Base-by-base conservation (phyloP, 2,797 vertebrate species). In the Hydrolagus colliei region DNA sequence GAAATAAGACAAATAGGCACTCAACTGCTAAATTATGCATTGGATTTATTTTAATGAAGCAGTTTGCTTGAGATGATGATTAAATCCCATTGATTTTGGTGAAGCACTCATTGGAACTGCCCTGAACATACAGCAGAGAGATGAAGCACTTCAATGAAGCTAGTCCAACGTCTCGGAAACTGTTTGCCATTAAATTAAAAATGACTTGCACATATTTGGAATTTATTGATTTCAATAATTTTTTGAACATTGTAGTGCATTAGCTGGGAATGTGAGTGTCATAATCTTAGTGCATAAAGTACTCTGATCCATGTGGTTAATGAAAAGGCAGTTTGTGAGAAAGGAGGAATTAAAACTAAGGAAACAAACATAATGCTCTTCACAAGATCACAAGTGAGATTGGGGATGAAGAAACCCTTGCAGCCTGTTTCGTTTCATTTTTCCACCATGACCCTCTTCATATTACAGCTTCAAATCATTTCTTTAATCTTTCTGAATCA, bases 51-150 rank as follows among this genome's bases (percentile, higher is more conserved):
- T 62, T 61, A 8, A 74, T 14, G 65, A 71, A 59, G 13, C 68
- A 41, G 9, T n/a, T 5, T 8, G 72, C 73, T 41, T 72, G 63
- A 62, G 35, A 16, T 71, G 79, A 82, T 41, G 79, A 84, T 84
- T 84, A 84, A 84, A 84, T 63, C 79, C 79, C 67, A 84, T 84
- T 84, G 79, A 84, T 84, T 84, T 84, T 84, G 35, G 79, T 35
- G 32, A 84, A 35, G 62, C 79, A 84, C 32, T 68, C 79, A 84
- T 16, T 35, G 79, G 63, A 84, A 84, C 79, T 84, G 79, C 79
- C 65, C 71, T 52, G 79, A 84, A 71, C 65, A 10, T 84, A 71
- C 16, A 52, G 35, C 18, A 84, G 32, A 52, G 32, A 84, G 79
- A 68, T 82, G 32, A 27, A 84, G 79, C 65, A 68, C 65, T 84